Conservation (phyloP, 2,113 vertebrate species). For the Vombatus ursinus region DNA sequence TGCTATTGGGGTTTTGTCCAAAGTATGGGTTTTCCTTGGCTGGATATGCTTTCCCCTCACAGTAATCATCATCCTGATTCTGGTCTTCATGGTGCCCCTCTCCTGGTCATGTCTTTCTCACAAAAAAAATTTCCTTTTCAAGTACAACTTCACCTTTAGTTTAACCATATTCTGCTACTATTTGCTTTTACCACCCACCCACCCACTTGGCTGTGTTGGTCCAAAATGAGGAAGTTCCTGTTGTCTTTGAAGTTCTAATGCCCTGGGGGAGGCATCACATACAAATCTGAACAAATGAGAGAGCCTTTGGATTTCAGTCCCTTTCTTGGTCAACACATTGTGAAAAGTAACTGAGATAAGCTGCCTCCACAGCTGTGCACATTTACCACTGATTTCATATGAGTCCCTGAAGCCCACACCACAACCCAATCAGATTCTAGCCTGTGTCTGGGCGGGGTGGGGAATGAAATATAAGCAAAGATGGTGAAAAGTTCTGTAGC, state of each 20-base stretch:
- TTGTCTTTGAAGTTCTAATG: background rate
- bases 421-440: conserved; percentile 34
- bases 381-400: background rate
- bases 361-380: background rate
- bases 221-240: background rate
- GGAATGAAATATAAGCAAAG: conserved; percentile 16
- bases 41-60: background rate
- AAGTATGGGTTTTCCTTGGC: background rate
- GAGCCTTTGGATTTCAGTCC: conserved; percentile 1
- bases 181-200: background rate
- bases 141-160: background rate
- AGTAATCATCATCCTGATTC: background rate
- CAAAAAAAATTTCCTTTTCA: background rate
- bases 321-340: background rate
- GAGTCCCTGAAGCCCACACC: background rate
- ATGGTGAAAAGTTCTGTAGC: background rate
- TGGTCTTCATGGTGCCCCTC: background rate
- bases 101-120: background rate
- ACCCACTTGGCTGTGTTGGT: background rate
- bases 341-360: background rate
- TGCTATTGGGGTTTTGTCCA: background rate
- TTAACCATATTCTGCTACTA: background rate
- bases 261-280: background rate
- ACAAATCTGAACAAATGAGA: conserved; percentile 22
- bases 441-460: background rate